These are phyloP conservation scores for Mimachlamys varia DNA, from an alignment of 2,888 invertebrate genomes.

Conservation along the genomic window DNA sequence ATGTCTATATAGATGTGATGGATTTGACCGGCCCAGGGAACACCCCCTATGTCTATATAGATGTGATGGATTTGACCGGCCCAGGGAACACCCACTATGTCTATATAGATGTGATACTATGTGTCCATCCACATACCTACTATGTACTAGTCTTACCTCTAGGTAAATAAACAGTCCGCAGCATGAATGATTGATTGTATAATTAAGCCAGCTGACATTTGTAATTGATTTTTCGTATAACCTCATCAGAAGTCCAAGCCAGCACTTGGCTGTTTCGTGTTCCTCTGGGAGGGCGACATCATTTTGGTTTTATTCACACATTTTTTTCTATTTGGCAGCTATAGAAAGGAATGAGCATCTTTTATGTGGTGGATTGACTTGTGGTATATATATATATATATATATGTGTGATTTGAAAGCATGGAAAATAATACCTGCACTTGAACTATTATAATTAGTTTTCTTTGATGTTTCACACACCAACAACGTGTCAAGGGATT, in stretches of 20 bases:
- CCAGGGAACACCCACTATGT: slow-evolving; percentile 1
- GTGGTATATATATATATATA: too few species aligned
- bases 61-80: not conserved
- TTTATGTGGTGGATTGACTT: not conserved
- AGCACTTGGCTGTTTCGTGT: not conserved
- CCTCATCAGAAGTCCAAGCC: not conserved
- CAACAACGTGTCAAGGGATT: not conserved
- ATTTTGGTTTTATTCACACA: not conserved
- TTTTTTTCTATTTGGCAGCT: not conserved
- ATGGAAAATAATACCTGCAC: not conserved
- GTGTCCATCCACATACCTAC: too few species aligned
- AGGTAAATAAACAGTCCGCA: not conserved
- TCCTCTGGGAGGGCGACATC: not conserved
- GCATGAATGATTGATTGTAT: slow-evolving; percentile 28
- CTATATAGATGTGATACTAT: not conserved
- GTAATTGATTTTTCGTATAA: slow-evolving; percentile 25
- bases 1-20: too few species aligned
- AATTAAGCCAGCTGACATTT: slow-evolving; percentile 24
- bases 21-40: too few species aligned
- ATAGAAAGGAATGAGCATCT: not conserved
- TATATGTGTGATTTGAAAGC: not conserved
- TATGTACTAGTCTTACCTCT: not conserved
- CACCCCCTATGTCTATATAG: too few species aligned
- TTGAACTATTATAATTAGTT: not conserved
- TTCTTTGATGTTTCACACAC: too few species aligned